A percentile compares a stretch with the other conserved stretches of the same genome.
Evolutionary conservation across 1,140 invertebrate genomes (phyloP).

Genomic region (Atta texana): DNA sequence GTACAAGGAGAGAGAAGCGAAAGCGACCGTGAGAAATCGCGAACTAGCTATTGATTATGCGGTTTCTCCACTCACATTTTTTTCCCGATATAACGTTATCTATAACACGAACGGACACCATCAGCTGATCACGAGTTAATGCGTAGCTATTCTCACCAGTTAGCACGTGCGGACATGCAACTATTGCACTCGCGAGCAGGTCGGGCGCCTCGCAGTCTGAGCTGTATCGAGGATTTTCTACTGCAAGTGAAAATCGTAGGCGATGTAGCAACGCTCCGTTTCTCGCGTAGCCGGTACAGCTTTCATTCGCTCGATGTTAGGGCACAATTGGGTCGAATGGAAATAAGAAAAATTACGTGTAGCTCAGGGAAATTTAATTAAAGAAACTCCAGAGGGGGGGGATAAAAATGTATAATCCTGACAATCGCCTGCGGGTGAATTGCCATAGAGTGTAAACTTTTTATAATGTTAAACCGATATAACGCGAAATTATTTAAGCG

Average conservation of each 20-base stretch:
- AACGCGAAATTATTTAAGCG: constrained; percentile 17
- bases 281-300: neutral
- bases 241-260: constrained; percentile 26
- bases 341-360: constrained; percentile 53
- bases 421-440: neutral
- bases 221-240: constrained; percentile 44
- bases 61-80: constrained; percentile 7
- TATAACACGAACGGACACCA: constrained; percentile 43
- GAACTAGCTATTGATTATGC: constrained; percentile 30
- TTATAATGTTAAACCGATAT: neutral
- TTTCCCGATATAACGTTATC: constrained; percentile 33
- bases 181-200: constrained; percentile 41
- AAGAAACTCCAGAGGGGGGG: neutral
- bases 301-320: constrained; percentile 25
- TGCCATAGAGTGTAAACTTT: neutral
- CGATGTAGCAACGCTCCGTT: neutral
- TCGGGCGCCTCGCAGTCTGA: constrained; percentile 57
- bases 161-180: constrained; percentile 54
- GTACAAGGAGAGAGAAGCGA: neutral
- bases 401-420: neutral
- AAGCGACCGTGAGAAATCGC: neutral
- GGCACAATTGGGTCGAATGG: constrained; percentile 56
- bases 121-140: constrained; percentile 60
- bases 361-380: constrained; percentile 45
- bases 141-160: constrained; percentile 63